Evolutionary conservation across 1,140 invertebrate species (phyloP), one percentile per base, ranked within the genome.

Genomic region (Littorina saxatilis): DNA sequence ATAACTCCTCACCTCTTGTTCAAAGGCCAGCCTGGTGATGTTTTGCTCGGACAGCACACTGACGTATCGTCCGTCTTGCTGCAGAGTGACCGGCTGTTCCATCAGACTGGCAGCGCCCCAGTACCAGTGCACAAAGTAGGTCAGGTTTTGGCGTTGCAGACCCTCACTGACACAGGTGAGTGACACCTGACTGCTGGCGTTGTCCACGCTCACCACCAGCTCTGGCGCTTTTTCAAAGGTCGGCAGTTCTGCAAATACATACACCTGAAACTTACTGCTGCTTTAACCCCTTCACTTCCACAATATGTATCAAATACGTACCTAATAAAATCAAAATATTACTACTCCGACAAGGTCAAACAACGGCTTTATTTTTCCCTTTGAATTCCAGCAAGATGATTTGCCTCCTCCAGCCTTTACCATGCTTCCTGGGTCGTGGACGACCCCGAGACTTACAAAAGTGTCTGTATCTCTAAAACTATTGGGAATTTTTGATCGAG

Each of bases 171-270:
- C 74, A 76, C 87, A 88, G 5, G 29, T 61, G 61, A 88, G 84
- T 3, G 27, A 20, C 17, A 66, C 66, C 29, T 77, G 43, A 9
- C 77, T 83, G 15, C 32, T 82, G 27, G 66, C 76, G 15, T 35
- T 27, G 15, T 80, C 70, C 0, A 85, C 80, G 39, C 32, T 39
- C 15, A 87, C 78, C 13, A 3, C 32, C 15, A 88, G n/a, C 29
- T 50, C 27, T 23, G 87, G 87, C 23, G 52, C 43, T 27, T 76
- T 23, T 3, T 78, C 79, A 23, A 88, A 82, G 32, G 79, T 83
- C 17, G 85, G 87, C 17, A 83, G 79, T 23, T 86, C 86, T 88
- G 70, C 2, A 82, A 81, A 5, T n/a, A n/a, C n/a, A n/a, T n/a
- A n/a, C n/a, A n/a, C n/a, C n/a, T n/a, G n/a, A n/a, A n/a, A n/a